phyloP scores from a whole-genome alignment of 30 jellyfish, hydroid and myxozoan species.

The Aurelia aurita complex sp. Pacific region DNA sequence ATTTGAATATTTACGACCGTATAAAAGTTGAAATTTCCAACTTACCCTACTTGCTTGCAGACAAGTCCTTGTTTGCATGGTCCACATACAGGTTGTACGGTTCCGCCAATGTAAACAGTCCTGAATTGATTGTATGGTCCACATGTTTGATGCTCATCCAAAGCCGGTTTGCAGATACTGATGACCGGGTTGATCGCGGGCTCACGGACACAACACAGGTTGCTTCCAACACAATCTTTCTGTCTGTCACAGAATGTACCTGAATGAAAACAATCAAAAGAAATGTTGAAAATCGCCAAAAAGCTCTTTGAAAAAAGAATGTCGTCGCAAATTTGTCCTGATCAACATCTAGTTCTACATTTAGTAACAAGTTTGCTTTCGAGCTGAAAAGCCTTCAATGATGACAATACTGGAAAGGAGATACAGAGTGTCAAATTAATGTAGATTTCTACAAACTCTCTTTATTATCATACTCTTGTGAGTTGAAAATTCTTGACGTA shows the following conservation, averaged over 20 bases:
- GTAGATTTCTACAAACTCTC: no score
- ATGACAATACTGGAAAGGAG: no score
- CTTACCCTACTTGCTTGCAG: constrained; percentile 98
- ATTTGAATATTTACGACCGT: no score
- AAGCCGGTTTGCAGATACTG: constrained; percentile 90
- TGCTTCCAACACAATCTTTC: constrained; percentile 88
- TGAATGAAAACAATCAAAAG: neutral
- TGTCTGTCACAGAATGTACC: constrained; percentile 97
- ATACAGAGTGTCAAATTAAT: no score
- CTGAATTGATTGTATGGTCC: constrained; percentile 95
- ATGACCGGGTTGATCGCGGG: constrained; percentile 95
- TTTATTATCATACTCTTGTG: no score
- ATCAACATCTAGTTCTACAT: no score
- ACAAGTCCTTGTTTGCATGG: constrained; percentile 94
- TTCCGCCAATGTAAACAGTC: constrained; percentile 90
- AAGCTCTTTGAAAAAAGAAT: no score
- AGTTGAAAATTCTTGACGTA: no score
- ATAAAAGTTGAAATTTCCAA: neutral
- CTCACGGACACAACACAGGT: constrained; percentile 92
- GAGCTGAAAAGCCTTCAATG: no score
- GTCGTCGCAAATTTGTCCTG: no score
- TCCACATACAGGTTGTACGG: constrained; percentile 94
- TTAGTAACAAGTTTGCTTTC: no score
- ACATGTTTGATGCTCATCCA: constrained; percentile 88
- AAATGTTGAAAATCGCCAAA: no score